Evolutionary conservation across 2,113 vertebrate species (phyloP), one percentile per base, ranked within the genome.

Genomic region (Siniperca chuatsi): DNA sequence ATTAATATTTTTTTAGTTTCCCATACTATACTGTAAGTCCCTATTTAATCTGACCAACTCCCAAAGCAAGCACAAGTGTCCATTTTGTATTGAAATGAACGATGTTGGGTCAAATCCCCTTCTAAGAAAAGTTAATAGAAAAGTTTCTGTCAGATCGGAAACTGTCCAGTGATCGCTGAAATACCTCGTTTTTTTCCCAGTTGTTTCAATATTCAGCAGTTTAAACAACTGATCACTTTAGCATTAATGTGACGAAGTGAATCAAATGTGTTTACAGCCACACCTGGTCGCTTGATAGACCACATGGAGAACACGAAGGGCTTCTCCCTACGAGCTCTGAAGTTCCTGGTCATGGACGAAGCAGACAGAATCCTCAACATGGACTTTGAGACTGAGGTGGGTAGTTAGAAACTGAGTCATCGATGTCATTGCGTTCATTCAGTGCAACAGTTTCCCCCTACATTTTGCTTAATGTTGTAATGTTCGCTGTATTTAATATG

Each of bases 291-390:
- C 23, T 88, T 99, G 16, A 97, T 99, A 20, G 98, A 99, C 92
- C 98, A 99, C 89, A 87, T 99, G 88, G 98, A 99, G 90, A 99
- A 99, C 94, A 99, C 98, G 0, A 99, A 99, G 88, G 98, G 98
- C 50, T 99, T 99, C 91, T 97, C 97, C 6, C 94, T 99, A 25
- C 90, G 98, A 90, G 97, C 98, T 0, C 94, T 99, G 40, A 98
- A 98, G 73, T 99, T 96, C 86, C 91, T 99, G 42, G 98, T 99
- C 74, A 99, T 99, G 98, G 98, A 99, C 62, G 98, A 99, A 87
- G 98, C 98, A 0, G 98, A 99, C 89, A 94, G 98, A 80, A 99
- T 99, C 79, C 96, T 99, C 78, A 99, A 99, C 93, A 99, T 99
- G 98, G 98, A 99, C 94, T 99, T 99, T 87, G 98, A 99, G 94